Percentiles rank a stretch among this genome's conserved stretches.
phyloP scores from a whole-genome alignment of 2,113 vertebrate species.

The Mormyrus iriodes region DNA sequence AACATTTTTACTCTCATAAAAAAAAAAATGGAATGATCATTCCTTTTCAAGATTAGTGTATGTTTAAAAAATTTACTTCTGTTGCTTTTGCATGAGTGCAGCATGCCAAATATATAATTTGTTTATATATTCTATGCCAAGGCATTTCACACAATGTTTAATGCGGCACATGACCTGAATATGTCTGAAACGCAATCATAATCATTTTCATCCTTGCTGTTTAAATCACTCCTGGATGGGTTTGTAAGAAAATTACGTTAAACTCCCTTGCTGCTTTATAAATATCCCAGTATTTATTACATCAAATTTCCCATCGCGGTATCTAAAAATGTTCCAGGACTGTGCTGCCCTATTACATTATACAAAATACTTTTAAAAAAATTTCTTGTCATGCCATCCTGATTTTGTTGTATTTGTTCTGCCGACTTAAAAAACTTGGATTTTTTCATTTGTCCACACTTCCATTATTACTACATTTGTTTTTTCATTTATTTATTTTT shows the following conservation, averaged over 20 bases:
- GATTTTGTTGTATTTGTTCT: not conserved
- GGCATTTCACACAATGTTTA: not conserved
- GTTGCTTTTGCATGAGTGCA: not conserved
- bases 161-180: not conserved
- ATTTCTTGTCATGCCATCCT: not conserved
- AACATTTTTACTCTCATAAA: not conserved
- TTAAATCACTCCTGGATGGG: not conserved
- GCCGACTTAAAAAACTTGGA: not conserved
- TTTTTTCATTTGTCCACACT: not conserved
- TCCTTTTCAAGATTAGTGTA: not conserved
- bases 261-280: not conserved
- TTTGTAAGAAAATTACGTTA: not conserved
- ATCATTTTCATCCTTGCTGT: not conserved
- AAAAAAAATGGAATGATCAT: not conserved
- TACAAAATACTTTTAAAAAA: not conserved
- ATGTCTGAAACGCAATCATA: not conserved
- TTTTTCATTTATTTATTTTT: too few species aligned
- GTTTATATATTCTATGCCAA: not conserved
- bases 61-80: not conserved
- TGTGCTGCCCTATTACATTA: not conserved
- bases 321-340: not conserved
- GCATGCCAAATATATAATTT: not conserved
- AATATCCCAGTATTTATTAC: not conserved
- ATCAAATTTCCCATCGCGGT: not conserved
- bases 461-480: not conserved